phyloP scores from a whole-genome alignment of 2,113 vertebrate genomes.

The Engystomops pustulosus region DNA sequence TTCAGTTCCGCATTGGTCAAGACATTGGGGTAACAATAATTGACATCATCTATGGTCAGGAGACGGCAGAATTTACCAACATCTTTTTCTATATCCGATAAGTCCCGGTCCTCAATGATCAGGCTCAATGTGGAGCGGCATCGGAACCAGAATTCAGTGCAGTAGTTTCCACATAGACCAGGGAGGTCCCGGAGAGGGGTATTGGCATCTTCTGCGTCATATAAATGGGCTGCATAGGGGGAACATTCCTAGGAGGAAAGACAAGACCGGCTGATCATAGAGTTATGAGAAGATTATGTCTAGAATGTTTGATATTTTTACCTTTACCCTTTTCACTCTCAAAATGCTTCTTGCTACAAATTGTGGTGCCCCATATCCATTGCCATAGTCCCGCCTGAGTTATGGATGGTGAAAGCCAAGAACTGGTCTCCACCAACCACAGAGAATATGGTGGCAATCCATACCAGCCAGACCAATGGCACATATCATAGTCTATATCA shows the following conservation, averaged over 20 bases:
- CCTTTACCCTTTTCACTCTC: too few relatives aligned
- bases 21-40: constrained; percentile 82
- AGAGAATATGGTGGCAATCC: neutral
- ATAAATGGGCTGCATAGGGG: constrained; percentile 81
- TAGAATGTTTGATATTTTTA: too few relatives aligned
- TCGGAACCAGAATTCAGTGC: constrained; percentile 74
- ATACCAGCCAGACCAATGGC: too few relatives aligned
- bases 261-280: neutral
- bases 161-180: constrained; percentile 78
- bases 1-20: constrained; percentile 73
- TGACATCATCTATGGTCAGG: constrained; percentile 76
- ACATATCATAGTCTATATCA: too few relatives aligned
- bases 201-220: constrained; percentile 80
- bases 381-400: neutral
- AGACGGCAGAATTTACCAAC: constrained; percentile 72
- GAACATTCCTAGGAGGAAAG: constrained; percentile 76
- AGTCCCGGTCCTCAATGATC: constrained; percentile 69
- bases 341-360: too few relatives aligned
- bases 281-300: neutral
- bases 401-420: neutral
- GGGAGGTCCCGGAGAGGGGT: constrained; percentile 77
- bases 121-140: constrained; percentile 78
- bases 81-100: constrained; percentile 71
- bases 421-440: neutral
- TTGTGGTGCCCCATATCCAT: neutral